Conservation (phyloP, 1,140 invertebrate species). For the Drosophila baimaii region DNA sequence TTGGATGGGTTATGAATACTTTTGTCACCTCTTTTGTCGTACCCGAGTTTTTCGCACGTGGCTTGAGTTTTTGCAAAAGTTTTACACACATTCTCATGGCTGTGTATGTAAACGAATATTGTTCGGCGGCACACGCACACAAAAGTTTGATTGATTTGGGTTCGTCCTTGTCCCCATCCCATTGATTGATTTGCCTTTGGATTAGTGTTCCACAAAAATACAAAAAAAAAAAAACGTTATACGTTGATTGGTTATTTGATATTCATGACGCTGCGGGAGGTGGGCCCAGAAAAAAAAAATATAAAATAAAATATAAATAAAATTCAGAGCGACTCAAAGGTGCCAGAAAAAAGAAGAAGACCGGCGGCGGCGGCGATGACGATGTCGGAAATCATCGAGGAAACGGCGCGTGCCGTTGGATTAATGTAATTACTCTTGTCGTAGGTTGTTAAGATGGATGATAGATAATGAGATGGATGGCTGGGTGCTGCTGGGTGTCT, state of each 20-base stretch:
- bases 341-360: conserved; percentile 37
- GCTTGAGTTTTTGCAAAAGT: conserved; percentile 42
- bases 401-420: conserved; percentile 63
- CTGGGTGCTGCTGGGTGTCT: conserved; percentile 6
- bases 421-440: conserved; percentile 80
- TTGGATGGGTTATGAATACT: conserved; percentile 48
- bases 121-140: conserved; percentile 57
- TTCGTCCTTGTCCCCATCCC: conserved; percentile 50
- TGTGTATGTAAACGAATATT: conserved; percentile 61
- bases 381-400: conserved; percentile 11
- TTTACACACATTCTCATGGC: conserved; percentile 18
- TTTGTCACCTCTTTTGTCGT: conserved; percentile 51
- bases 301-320: conserved; percentile 17
- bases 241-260: conserved; percentile 80
- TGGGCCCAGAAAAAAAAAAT: neutral
- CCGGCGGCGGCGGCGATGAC: conserved; percentile 13
- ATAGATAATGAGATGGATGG: conserved; percentile 42
- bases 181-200: conserved; percentile 77
- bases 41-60: conserved; percentile 20
- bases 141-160: conserved; percentile 80
- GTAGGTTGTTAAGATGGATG: conserved; percentile 57
- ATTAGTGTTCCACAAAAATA: conserved; percentile 60
- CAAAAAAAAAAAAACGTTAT: conserved; percentile 50
- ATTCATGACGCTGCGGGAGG: conserved; percentile 64
- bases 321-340: conserved; percentile 31